These are phyloP conservation scores for Ferdinandea cuprea DNA, from an alignment of 2,888 invertebrate genomes.

Conservation along the genomic window DNA sequence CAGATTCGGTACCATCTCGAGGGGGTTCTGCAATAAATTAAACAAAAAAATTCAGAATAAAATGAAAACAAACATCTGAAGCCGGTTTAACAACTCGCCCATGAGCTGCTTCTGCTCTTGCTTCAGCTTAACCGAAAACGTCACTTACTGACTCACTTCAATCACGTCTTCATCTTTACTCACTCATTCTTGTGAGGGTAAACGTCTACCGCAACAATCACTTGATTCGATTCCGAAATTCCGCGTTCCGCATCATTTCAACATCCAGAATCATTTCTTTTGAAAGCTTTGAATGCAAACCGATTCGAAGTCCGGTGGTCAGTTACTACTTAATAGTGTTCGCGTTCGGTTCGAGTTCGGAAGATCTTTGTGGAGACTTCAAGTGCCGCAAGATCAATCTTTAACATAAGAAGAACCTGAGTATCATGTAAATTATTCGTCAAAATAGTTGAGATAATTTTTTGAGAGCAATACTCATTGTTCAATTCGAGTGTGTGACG, in stretches of 20 bases:
- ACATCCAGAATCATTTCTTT: neutral
- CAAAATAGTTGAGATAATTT: neutral
- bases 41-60: too few relatives aligned
- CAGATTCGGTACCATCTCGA: too few relatives aligned
- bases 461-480: neutral
- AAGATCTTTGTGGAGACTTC: neutral
- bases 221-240: constrained; percentile 52
- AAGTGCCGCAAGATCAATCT: neutral
- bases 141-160: constrained; percentile 6
- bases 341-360: constrained; percentile 16
- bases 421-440: constrained; percentile 18
- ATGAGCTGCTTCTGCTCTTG: neutral
- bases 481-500: neutral
- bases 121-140: neutral
- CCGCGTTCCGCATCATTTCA: constrained; percentile 39
- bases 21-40: neutral
- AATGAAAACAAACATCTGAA: constrained; percentile 23
- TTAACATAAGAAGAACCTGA: neutral
- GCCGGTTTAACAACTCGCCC: constrained; percentile 38
- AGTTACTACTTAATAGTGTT: constrained; percentile 36
- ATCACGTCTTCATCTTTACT: neutral
- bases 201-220: neutral
- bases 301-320: constrained; percentile 38
- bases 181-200: neutral
- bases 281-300: constrained; percentile 32